These are phyloP conservation scores for Diabrotica balteata DNA, from an alignment of 2,888 invertebrate species.

Conservation along the genomic window DNA sequence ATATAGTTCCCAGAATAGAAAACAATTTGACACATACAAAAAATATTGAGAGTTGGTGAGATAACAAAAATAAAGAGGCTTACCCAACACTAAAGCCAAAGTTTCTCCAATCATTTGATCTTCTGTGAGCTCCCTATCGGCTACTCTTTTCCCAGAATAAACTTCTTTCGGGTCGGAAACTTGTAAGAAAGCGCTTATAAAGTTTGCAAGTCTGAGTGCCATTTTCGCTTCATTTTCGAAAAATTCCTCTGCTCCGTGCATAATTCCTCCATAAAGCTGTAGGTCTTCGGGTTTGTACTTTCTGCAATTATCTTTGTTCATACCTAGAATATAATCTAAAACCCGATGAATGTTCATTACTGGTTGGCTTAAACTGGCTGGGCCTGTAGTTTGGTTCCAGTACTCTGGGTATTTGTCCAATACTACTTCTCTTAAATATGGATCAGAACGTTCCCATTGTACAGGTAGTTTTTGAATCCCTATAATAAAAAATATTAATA, in stretches of 20 bases:
- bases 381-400: constrained; percentile 72
- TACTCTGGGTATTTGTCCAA: constrained; percentile 78
- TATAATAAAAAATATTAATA: constrained; percentile 49
- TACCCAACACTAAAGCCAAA: constrained; percentile 80
- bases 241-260: constrained; percentile 85
- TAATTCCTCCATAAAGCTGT: constrained; percentile 83
- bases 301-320: constrained; percentile 66
- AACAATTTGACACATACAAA: too few species aligned
- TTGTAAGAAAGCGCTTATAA: constrained; percentile 94
- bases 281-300: constrained; percentile 64
- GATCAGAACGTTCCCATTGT: constrained; percentile 78
- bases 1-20: too few species aligned
- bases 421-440: constrained; percentile 75
- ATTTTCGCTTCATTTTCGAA: constrained; percentile 95
- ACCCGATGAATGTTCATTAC: constrained; percentile 79
- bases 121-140: constrained; percentile 87
- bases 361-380: constrained; percentile 70
- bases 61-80: background rate
- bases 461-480: constrained; percentile 88
- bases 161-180: constrained; percentile 88
- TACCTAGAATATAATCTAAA: constrained; percentile 77
- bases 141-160: constrained; percentile 87
- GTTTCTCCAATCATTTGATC: constrained; percentile 98
- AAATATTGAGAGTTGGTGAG: too few species aligned
- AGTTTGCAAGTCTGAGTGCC: constrained; percentile 95